Base-by-base conservation (phyloP, 2,797 vertebrate genomes). In the Sylvia borin region DNA sequence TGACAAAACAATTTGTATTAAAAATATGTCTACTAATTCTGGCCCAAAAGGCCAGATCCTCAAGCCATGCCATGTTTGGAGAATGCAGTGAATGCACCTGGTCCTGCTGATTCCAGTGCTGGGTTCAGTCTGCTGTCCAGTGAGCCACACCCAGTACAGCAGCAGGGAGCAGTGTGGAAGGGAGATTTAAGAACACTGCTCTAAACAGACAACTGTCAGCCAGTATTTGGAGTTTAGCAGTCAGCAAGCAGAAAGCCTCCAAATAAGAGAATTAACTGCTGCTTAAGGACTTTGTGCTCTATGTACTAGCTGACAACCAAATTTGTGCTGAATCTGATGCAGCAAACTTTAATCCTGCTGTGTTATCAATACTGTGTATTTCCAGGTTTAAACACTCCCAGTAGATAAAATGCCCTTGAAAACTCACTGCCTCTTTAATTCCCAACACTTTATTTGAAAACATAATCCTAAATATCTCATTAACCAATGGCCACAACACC, bases 341-440 rank as follows among this genome's bases (percentile, higher is more conserved):
- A 78, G 74, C 25, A 40, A 94, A 65, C 62, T 78, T 93, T 94
- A 93, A 96, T 86, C 86, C 76, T 86, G 62, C 85, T 91, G 42
- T 26, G 77, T 51, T 90, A 78, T 72, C 17, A 2, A 81, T 61
- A 77, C 27, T 47, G 13, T 53, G 9, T 20, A 58, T 90, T 94
- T 86, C 70, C 58, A 71, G 58, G 73, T 85, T 88, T 90, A 94
- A 88, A 78, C 13, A 22, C 55, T 81, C 66, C 62, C 74, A 51
- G n/a, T 13, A 68, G 76, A 88, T 31, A 80, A 95, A 88, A 75
- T 40, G 65, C 71, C 90, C 82, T 88, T 88, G 73, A 92, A 94
- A 81, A 84, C 51, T 62, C 74, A 78, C 51, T 51, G 40, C 48
- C 36, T 79, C 26, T 88, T 76, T 51, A 85, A 84, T 84, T 94